Conservation (phyloP, 2,113 vertebrate species). For the Anolis sagrei region DNA sequence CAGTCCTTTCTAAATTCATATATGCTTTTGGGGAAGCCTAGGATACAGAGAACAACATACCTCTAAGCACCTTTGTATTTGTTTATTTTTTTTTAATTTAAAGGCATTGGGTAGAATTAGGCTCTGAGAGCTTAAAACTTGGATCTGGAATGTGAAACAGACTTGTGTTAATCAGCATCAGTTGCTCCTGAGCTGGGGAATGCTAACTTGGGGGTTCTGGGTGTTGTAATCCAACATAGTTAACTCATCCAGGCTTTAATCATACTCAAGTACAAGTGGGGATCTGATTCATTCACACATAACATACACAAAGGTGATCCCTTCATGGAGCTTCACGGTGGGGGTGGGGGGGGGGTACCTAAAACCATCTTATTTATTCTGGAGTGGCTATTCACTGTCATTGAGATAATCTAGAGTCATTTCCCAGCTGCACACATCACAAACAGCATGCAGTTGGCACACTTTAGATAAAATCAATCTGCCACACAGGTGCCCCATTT, state of each 20-base stretch:
- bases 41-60: background rate
- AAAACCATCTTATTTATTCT: background rate
- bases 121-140: background rate
- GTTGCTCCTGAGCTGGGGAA: background rate
- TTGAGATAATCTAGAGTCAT: background rate
- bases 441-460: background rate
- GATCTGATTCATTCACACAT: background rate
- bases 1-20: background rate
- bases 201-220: background rate
- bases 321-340: background rate
- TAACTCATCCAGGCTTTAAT: background rate
- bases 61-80: background rate
- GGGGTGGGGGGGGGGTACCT: background rate
- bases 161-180: background rate
- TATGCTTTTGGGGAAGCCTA: background rate
- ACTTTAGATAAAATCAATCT: background rate
- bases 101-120: background rate
- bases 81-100: background rate
- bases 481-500: background rate
- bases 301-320: background rate
- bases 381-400: background rate
- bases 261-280: no score
- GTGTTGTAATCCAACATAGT: background rate
- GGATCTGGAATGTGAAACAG: conserved; percentile 7
- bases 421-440: background rate